These are phyloP conservation scores for Cyclopterus lumpus DNA, from an alignment of 2,797 vertebrate species.

Conservation along the genomic window DNA sequence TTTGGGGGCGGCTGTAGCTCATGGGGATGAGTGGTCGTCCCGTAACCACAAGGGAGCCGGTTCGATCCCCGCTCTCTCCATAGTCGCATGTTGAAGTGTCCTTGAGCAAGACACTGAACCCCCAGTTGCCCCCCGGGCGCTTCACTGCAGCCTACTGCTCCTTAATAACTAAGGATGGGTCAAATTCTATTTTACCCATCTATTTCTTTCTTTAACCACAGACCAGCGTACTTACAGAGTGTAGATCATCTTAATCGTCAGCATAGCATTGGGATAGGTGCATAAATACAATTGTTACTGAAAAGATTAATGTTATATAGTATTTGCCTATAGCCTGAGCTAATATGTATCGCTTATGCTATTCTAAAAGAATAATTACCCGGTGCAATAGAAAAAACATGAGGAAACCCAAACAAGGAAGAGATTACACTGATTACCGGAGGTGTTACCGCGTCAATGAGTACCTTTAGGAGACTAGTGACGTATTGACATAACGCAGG, in stretches of 20 bases:
- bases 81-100: no score
- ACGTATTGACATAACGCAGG: not conserved
- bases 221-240: not conserved
- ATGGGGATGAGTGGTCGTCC: no score
- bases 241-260: not conserved
- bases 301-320: not conserved
- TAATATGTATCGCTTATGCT: not conserved
- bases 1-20: no score
- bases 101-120: no score
- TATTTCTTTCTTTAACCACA: no score
- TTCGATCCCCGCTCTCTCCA: no score
- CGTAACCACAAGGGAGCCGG: no score
- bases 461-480: not conserved
- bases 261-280: not conserved
- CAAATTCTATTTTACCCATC: no score
- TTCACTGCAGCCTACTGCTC: no score
- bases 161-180: no score
- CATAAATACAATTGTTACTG: not conserved
- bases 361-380: not conserved
- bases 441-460: not conserved
- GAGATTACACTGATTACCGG: not conserved
- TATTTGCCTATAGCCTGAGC: not conserved
- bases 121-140: no score
- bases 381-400: not conserved
- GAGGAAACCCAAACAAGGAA: not conserved